Evolutionary conservation across 2,797 vertebrate genomes (phyloP).

Genomic region (Microtus obscurus): DNA sequence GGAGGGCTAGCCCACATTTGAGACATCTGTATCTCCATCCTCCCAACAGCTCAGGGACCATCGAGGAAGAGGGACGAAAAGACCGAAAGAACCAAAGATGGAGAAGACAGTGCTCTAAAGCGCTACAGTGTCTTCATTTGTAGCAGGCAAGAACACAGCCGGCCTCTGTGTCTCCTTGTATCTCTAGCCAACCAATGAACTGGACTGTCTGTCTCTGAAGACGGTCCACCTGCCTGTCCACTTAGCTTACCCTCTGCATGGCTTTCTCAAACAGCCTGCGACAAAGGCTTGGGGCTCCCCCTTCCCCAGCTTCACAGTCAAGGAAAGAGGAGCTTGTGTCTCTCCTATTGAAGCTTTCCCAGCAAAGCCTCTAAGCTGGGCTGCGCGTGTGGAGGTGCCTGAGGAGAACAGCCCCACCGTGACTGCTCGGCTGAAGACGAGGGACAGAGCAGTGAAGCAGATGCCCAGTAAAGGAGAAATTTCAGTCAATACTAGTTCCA

Average conservation of each 20-base stretch:
- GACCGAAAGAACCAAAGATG: neutral
- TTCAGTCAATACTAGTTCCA: neutral
- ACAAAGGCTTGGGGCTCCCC: neutral
- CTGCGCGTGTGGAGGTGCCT: neutral
- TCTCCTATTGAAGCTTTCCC: neutral
- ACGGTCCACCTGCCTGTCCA: neutral
- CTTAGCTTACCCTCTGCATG: neutral
- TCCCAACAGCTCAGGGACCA: neutral
- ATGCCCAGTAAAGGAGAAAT: neutral
- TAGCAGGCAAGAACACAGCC: neutral
- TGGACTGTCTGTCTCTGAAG: neutral
- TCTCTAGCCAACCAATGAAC: neutral
- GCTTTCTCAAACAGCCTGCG: neutral
- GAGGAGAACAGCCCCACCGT: neutral
- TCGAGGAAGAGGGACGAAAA: neutral
- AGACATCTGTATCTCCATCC: neutral
- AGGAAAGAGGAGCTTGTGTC: neutral
- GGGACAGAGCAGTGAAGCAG: neutral
- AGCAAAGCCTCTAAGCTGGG: neutral
- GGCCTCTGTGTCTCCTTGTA: neutral
- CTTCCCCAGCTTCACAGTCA: neutral
- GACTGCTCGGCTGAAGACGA: neutral
- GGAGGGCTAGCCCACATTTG: neutral
- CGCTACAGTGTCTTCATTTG: neutral
- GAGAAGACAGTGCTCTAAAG: neutral